Conservation (phyloP, 35 echinoderm and acorn worm genomes). For the Apostichopus californicus region DNA sequence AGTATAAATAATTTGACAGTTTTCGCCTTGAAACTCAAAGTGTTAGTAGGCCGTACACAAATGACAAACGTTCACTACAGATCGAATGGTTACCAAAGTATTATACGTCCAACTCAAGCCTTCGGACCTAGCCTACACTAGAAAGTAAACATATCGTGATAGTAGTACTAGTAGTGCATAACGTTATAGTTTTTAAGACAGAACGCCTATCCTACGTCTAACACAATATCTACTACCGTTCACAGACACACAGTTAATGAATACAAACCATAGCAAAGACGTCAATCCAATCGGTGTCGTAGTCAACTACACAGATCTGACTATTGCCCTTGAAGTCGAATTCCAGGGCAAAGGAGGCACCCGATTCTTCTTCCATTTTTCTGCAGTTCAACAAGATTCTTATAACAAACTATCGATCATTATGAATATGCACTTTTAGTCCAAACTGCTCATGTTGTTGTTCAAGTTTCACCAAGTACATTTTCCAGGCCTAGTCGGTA, state of each 20-base stretch:
- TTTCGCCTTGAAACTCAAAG: too few relatives aligned
- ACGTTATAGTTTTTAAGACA: too few relatives aligned
- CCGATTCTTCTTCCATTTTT: background rate
- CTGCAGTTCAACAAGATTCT: background rate
- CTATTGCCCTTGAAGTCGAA: slow-evolving; percentile 29
- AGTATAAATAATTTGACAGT: too few relatives aligned
- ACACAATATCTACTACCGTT: background rate
- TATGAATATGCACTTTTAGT: too few relatives aligned
- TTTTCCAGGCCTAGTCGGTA: too few relatives aligned
- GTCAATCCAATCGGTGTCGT: slow-evolving; percentile 39
- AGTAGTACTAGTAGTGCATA: too few relatives aligned
- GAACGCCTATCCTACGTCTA: background rate
- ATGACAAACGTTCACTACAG: too few relatives aligned
- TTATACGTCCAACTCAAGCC: too few relatives aligned
- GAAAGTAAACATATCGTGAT: too few relatives aligned
- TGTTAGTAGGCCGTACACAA: too few relatives aligned
- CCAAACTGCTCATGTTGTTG: background rate
- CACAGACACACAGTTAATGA: background rate
- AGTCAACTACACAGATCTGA: slow-evolving; percentile 31
- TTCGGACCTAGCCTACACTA: too few relatives aligned
- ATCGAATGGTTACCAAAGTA: too few relatives aligned
- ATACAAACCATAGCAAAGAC: slow-evolving; percentile 37
- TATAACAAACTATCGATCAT: background rate
- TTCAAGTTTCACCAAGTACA: background rate
- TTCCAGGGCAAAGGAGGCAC: slow-evolving; percentile 28